These are phyloP conservation scores for Pyrocoelia pectoralis DNA, from an alignment of 2,888 invertebrate species.

Conservation along the genomic window DNA sequence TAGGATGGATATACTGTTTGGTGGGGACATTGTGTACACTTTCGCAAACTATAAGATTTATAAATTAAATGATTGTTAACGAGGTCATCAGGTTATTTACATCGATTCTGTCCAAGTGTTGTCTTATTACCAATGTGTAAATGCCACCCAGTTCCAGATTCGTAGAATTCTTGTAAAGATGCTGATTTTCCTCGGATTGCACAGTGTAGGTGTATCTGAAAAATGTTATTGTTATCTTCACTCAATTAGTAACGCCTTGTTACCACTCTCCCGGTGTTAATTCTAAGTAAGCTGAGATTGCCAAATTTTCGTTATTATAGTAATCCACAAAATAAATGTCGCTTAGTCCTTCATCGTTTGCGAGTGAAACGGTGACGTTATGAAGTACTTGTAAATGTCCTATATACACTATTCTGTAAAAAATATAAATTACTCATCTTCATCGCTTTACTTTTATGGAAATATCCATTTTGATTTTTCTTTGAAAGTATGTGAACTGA, in stretches of 20 bases:
- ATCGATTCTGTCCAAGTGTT: constrained; percentile 56
- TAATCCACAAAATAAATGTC: constrained; percentile 67
- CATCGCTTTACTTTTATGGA: too few species aligned
- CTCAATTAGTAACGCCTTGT: constrained; percentile 6
- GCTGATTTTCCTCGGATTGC: constrained; percentile 40
- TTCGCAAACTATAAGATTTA: constrained; percentile 59
- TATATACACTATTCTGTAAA: constrained; percentile 55
- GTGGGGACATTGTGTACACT: constrained; percentile 68
- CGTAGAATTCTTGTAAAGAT: constrained; percentile 44
- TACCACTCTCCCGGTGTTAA: constrained; percentile 65
- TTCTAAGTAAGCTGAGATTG: constrained; percentile 68
- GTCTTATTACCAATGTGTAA: constrained; percentile 64
- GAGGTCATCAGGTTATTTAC: constrained; percentile 28
- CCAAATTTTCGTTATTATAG: constrained; percentile 60
- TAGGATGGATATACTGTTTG: constrained; percentile 72
- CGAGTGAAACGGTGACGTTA: constrained; percentile 55
- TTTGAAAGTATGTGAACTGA: too few species aligned
- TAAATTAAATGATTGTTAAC: not conserved
- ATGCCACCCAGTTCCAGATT: constrained; percentile 62
- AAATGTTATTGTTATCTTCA: constrained; percentile 28
- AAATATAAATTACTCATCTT: not conserved
- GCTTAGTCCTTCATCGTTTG: constrained; percentile 54
- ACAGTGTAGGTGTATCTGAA: constrained; percentile 52
- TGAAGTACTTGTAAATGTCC: constrained; percentile 47
- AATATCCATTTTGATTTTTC: too few species aligned